These are phyloP conservation scores for Dicrurus megarhynchus DNA, from an alignment of 2,113 vertebrate species.

Conservation along the genomic window DNA sequence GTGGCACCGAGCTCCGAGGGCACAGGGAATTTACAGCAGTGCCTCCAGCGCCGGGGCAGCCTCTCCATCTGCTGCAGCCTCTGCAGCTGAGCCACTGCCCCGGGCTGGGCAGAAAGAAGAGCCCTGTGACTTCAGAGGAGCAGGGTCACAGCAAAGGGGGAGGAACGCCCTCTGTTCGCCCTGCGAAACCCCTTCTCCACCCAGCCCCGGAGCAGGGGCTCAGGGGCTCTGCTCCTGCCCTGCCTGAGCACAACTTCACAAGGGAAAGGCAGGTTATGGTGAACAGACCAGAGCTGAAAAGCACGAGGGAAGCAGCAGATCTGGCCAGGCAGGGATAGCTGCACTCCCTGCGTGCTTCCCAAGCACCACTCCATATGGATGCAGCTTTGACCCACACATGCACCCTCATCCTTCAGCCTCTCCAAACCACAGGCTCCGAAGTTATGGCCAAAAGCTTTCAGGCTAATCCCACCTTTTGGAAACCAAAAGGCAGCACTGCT, in stretches of 20 bases:
- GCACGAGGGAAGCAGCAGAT: background rate
- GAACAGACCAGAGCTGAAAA: background rate
- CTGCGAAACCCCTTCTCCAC: background rate
- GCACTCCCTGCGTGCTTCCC: fast-evolving
- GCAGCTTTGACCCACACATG: background rate
- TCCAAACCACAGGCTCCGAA: fast-evolving
- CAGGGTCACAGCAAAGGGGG: background rate
- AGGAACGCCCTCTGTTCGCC: background rate
- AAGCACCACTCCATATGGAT: fast-evolving
- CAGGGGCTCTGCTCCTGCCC: background rate
- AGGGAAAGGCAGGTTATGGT: background rate
- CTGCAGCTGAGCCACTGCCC: background rate
- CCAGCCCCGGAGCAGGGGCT: too few species aligned
- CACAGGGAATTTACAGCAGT: background rate
- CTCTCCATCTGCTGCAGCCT: constrained; percentile 29
- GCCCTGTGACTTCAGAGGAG: background rate
- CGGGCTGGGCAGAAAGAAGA: background rate
- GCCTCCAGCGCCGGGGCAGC: background rate
- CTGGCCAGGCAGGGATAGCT: background rate
- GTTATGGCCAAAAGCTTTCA: background rate
- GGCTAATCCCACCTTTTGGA: background rate
- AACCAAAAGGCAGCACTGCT: background rate
- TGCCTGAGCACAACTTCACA: fast-evolving
- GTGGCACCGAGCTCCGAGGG: background rate
- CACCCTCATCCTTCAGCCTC: background rate